These are phyloP conservation scores for Schrankia costaestrigalis DNA, from an alignment of 2,888 invertebrate genomes.

Conservation along the genomic window DNA sequence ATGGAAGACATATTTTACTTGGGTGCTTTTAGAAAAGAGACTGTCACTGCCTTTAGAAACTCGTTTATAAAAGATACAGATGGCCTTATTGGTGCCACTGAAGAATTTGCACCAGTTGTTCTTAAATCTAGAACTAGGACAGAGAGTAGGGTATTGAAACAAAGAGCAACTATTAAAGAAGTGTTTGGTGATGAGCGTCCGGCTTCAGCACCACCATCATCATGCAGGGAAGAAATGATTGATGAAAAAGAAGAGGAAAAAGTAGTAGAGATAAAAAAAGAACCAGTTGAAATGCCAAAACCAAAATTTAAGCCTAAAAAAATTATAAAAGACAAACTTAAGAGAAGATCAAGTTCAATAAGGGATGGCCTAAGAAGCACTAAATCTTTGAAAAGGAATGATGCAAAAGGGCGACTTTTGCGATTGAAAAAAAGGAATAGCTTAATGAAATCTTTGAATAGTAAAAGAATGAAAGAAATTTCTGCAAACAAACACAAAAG, in stretches of 20 bases:
- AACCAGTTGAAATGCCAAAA: conserved; percentile 50
- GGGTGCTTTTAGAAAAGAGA: conserved; percentile 85
- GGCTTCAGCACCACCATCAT: conserved; percentile 89
- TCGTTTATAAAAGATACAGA: conserved; percentile 83
- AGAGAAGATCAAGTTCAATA: conserved; percentile 65
- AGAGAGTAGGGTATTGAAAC: conserved; percentile 85
- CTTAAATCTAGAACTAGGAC: conserved; percentile 87
- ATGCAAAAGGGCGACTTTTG: conserved; percentile 67
- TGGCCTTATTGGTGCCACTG: conserved; percentile 79
- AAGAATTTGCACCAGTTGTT: conserved; percentile 85
- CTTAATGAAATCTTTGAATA: conserved; percentile 64
- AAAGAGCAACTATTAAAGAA: conserved; percentile 89
- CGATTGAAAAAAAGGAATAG: conserved; percentile 74
- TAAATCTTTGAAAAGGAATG: conserved; percentile 68
- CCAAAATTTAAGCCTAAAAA: conserved; percentile 67
- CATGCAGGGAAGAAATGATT: conserved; percentile 75
- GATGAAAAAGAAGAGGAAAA: conserved; percentile 50
- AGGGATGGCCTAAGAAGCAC: conserved; percentile 74
- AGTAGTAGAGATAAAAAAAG: conserved; percentile 52
- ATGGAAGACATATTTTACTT: conserved; percentile 82
- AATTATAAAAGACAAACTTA: conserved; percentile 64
- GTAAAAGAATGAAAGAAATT: conserved; percentile 67
- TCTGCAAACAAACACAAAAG: conserved; percentile 56
- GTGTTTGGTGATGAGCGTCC: conserved; percentile 90
- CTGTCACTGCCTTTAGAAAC: conserved; percentile 83